These are phyloP conservation scores for Cordilura impudica DNA, from an alignment of 2,888 invertebrate genomes.

Conservation along the genomic window DNA sequence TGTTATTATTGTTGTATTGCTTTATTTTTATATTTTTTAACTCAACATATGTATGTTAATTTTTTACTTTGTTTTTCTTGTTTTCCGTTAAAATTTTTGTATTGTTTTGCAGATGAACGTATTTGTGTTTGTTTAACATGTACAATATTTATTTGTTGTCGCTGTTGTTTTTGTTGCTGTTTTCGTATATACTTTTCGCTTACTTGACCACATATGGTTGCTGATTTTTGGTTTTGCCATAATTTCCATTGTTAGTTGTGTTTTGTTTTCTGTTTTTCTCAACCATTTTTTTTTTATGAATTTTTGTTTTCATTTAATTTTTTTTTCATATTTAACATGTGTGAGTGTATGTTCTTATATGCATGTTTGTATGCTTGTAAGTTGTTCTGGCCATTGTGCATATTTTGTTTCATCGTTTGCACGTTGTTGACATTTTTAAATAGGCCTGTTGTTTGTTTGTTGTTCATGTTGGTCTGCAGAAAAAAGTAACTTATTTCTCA, in stretches of 20 bases:
- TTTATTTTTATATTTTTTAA: conserved; percentile 32
- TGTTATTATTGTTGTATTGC: conserved; percentile 65
- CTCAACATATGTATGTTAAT: conserved; percentile 45
- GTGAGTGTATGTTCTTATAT: neutral
- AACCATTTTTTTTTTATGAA: conserved; percentile 56
- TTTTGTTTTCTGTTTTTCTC: conserved; percentile 40
- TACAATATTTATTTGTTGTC: conserved; percentile 28
- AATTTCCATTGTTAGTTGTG: conserved; percentile 54
- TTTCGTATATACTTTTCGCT: conserved; percentile 61
- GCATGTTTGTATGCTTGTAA: conserved; percentile 2
- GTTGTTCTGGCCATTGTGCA: conserved; percentile 50
- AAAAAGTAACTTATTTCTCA: conserved; percentile 57
- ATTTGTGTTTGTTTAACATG: conserved; percentile 31
- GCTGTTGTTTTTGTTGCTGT: conserved; percentile 66
- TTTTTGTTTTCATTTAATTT: conserved; percentile 46
- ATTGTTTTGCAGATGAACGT: conserved; percentile 31
- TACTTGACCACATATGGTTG: conserved; percentile 72
- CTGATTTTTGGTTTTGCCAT: conserved; percentile 74
- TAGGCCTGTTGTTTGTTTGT: conserved; percentile 37
- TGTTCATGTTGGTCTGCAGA: neutral
- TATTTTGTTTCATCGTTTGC: conserved; percentile 58
- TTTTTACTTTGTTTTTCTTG: conserved; percentile 42
- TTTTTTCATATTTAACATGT: neutral
- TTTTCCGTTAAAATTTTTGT: conserved; percentile 53
- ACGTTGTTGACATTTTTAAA: conserved; percentile 63